These are phyloP conservation scores for Harpagifer antarcticus DNA, from an alignment of 2,797 vertebrate species.

Conservation along the genomic window DNA sequence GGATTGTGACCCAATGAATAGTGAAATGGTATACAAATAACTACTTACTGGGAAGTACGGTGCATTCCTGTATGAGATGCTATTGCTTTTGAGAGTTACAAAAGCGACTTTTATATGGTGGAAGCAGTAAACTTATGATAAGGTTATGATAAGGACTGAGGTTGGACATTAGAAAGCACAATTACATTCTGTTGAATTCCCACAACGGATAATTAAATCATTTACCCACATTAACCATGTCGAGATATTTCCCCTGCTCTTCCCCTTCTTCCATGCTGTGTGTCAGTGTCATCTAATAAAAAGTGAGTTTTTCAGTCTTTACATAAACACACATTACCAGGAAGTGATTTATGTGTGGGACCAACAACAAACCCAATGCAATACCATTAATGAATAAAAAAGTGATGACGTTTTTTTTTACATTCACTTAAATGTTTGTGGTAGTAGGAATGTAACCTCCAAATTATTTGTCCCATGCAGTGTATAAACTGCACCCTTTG, in stretches of 20 bases:
- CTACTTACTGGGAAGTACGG: background rate
- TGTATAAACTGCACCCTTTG: too few relatives aligned
- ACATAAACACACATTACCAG: too few relatives aligned
- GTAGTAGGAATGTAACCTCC: too few relatives aligned
- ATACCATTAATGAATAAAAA: too few relatives aligned
- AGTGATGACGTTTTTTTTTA: too few relatives aligned
- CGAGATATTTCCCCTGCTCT: background rate
- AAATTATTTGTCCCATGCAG: too few relatives aligned
- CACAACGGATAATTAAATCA: background rate
- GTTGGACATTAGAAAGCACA: background rate
- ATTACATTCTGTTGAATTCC: background rate
- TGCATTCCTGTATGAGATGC: background rate
- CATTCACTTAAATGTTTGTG: too few relatives aligned
- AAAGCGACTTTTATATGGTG: background rate
- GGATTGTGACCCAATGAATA: background rate
- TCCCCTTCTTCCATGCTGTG: constrained; percentile 1
- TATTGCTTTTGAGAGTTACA: background rate
- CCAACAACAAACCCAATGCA: too few relatives aligned
- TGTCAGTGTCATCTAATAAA: background rate
- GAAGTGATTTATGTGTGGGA: too few relatives aligned
- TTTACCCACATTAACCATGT: background rate
- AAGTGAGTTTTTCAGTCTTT: background rate
- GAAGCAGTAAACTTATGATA: background rate
- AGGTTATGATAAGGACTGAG: background rate
- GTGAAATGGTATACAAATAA: background rate